These are phyloP conservation scores for Prionailurus viverrinus DNA, from an alignment of 2,113 vertebrate species.

Conservation along the genomic window DNA sequence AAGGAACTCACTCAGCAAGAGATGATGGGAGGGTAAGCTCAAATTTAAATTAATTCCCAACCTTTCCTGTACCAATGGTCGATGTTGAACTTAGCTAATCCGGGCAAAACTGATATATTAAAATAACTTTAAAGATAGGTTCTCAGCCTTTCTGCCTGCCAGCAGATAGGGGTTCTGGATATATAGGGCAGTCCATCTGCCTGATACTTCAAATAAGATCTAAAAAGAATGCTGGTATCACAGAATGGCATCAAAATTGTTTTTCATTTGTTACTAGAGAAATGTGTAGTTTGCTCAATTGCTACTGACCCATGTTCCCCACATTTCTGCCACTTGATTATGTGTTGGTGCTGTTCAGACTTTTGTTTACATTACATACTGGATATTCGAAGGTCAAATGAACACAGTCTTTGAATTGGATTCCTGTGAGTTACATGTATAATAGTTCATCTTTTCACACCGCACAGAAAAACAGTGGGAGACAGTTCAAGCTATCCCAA, in stretches of 20 bases:
- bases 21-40: conserved; percentile 50
- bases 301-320: conserved; percentile 49
- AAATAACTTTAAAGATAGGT: conserved; percentile 67
- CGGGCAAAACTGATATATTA: conserved; percentile 31
- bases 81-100: conserved; percentile 62
- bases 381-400: conserved; percentile 82
- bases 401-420: conserved; percentile 82
- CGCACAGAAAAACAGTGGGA: conserved; percentile 70
- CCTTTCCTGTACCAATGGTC: not conserved
- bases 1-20: conserved; percentile 60
- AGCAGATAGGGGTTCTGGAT: conserved; percentile 48
- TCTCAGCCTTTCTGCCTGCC: conserved; percentile 63
- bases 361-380: conserved; percentile 81
- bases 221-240: conserved; percentile 75
- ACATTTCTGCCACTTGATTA: conserved; percentile 74
- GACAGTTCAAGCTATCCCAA: conserved; percentile 74
- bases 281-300: conserved; percentile 68
- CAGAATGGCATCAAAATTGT: conserved; percentile 65
- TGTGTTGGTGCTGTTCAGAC: conserved; percentile 70
- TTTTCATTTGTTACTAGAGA: conserved; percentile 70
- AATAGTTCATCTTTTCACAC: conserved; percentile 83
- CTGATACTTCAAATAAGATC: conserved; percentile 61
- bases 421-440: conserved; percentile 72
- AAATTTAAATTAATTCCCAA: conserved; percentile 79
- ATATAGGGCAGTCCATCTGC: conserved; percentile 49